A percentile compares a stretch with the other conserved stretches of the same genome.
Evolutionary conservation across 2,113 vertebrate genomes (phyloP).

Genomic region (Ciconia maguari): DNA sequence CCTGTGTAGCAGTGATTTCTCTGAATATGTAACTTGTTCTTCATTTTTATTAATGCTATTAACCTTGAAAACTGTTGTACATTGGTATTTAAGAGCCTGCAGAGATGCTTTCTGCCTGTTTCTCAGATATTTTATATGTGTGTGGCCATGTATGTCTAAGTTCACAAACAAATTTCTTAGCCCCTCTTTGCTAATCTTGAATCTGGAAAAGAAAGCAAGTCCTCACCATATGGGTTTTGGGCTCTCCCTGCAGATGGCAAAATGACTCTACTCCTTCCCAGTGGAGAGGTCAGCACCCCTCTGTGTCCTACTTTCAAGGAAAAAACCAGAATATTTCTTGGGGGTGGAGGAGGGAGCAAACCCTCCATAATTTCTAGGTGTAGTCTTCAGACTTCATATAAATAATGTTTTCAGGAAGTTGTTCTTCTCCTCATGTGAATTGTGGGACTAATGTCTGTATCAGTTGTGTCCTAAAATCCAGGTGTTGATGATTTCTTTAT

Average conservation of each 20-base stretch:
- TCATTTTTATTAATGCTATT: background rate
- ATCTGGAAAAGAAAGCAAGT: background rate
- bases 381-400: background rate
- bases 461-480: background rate
- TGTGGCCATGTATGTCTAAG: background rate
- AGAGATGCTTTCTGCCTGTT: background rate
- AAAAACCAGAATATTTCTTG: background rate
- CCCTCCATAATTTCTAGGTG: background rate
- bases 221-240: background rate
- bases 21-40: background rate
- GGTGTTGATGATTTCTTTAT: background rate
- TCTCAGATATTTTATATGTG: background rate
- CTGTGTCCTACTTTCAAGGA: background rate
- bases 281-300: background rate
- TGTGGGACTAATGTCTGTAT: background rate
- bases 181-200: background rate
- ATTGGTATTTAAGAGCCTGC: background rate
- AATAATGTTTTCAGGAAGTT: background rate
- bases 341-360: background rate
- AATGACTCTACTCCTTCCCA: background rate
- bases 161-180: background rate
- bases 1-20: background rate
- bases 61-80: background rate
- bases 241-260: conserved; percentile 9
- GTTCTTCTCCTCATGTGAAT: background rate